Evolutionary conservation across 2,797 vertebrate genomes (phyloP).

Genomic region (Cyclura pinguis): DNA sequence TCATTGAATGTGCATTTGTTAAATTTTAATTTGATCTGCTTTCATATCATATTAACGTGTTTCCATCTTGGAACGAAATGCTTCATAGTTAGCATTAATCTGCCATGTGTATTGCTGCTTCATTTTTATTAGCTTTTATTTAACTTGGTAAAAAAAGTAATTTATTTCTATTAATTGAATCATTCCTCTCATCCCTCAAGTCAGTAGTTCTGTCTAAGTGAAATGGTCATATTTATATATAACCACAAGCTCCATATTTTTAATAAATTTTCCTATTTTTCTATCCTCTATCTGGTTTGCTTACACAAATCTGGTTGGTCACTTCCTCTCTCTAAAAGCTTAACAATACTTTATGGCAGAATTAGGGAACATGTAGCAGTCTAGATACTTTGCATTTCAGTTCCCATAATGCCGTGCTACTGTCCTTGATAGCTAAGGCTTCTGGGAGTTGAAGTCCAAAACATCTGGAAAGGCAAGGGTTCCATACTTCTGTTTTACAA

Average conservation of each 20-base stretch:
- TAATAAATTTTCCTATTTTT: not conserved
- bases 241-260: not conserved
- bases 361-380: not conserved
- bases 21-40: slow-evolving; percentile 76
- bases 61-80: slow-evolving; percentile 61
- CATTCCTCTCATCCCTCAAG: not conserved
- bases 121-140: slow-evolving; percentile 75
- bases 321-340: not conserved
- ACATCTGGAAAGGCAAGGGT: not conserved
- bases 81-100: slow-evolving; percentile 70
- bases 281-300: not conserved
- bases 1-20: slow-evolving; percentile 64
- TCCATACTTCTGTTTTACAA: not conserved
- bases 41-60: slow-evolving; percentile 71
- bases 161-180: slow-evolving; percentile 78
- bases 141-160: slow-evolving; percentile 76
- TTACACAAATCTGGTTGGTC: not conserved
- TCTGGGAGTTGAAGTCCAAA: not conserved
- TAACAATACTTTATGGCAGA: not conserved
- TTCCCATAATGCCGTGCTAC: not conserved
- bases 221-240: not conserved
- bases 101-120: slow-evolving; percentile 63
- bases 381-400: not conserved
- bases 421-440: not conserved
- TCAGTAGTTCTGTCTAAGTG: slow-evolving; percentile 18